Conservation (phyloP, 2,797 vertebrate genomes). For the Acridotheres tristis region DNA sequence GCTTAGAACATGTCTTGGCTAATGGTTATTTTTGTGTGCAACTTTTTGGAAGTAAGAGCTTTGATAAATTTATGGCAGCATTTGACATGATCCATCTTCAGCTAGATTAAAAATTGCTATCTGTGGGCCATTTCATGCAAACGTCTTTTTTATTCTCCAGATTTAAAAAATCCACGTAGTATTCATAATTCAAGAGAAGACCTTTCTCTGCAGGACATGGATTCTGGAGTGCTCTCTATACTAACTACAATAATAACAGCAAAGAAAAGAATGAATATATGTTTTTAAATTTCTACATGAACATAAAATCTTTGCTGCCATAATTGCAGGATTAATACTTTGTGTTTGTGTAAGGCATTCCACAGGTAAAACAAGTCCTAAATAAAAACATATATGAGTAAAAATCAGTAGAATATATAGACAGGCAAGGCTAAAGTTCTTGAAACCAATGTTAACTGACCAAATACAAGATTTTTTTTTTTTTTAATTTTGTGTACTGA, state of each 20-base stretch:
- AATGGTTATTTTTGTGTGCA: not conserved
- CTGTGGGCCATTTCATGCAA: not conserved
- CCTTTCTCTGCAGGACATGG: not conserved
- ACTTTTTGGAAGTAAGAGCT: not conserved
- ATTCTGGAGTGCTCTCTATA: not conserved
- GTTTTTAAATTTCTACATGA: not conserved
- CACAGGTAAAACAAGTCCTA: not conserved
- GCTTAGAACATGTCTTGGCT: not conserved
- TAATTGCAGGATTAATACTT: not conserved
- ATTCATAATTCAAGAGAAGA: not conserved
- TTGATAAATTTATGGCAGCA: not conserved
- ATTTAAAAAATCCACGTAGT: not conserved
- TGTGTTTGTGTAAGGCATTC: not conserved
- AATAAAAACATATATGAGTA: not conserved
- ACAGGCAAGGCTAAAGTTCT: not conserved
- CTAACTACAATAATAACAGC: not conserved
- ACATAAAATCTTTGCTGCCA: not conserved
- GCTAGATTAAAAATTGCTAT: not conserved
- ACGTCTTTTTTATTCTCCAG: not conserved
- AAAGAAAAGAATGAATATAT: not conserved
- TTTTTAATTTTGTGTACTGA: not conserved
- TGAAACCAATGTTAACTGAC: not conserved
- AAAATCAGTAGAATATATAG: not conserved
- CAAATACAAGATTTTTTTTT: not conserved
- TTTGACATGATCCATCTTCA: not conserved